Evolutionary conservation across 2,113 vertebrate genomes (phyloP), one percentile per base, ranked within the genome.

Genomic region (Corvus hawaiiensis): DNA sequence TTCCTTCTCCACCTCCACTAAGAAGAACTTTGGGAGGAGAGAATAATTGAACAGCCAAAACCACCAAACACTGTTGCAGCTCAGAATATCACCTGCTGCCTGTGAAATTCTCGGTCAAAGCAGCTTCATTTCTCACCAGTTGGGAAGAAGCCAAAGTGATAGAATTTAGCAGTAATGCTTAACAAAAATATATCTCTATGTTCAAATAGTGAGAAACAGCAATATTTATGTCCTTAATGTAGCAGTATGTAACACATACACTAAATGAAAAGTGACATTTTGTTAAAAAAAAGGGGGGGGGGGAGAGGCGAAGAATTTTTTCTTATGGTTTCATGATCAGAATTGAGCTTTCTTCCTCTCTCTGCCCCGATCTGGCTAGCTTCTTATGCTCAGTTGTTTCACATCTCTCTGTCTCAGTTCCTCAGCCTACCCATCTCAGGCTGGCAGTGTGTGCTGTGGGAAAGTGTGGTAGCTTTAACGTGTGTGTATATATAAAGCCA

Each of bases 91-190:
- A 80, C 68, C 72, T 76, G 26, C 59, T 90, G 79, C 71, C n/a
- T 90, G 59, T 90, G 79, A 94, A 89, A 81, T 81, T 90, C 33
- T 90, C 17, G 39, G 56, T 81, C 48, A 83, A 86, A 59, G 51
- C 61, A 63, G 23, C 48, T 93, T 74, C 3, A 39, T 77, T 90
- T 84, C 78, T 89, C 61, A 87, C 22, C 16, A 33, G 13, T 26
- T 86, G 69, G 35, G 41, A 71, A 86, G 35, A 91, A 87, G 84
- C 24, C 64, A 68, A 77, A 78, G 44, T n/a, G 39, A 37, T 39
- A 83, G 15, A 93, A 84, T 93, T 83, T 56, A 81, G 6, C 39
- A 35, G 10, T 78, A 26, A 78, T 27, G 11, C 90, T 81, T 75
- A 64, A 56, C 52, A 72, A 39, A 83, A 89, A 88, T 56, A 51